Evolutionary conservation across 2,888 invertebrate species (phyloP), one percentile per base, ranked within the genome.

Genomic region (Aromia moschata): DNA sequence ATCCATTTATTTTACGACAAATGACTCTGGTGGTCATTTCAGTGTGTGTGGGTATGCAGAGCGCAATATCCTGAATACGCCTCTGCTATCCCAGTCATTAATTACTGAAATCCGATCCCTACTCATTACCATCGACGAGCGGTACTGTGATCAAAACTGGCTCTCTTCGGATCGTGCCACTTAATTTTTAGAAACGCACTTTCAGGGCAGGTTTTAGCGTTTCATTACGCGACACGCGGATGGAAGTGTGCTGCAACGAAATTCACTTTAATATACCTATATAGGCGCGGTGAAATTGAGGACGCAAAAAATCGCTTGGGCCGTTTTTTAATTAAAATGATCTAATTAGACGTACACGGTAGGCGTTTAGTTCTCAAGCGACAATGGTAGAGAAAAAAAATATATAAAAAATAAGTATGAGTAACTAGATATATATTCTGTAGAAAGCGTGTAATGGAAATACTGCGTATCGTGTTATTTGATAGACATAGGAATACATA

Each of bases 161-260:
- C 53, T n/a, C n/a, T n/a, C 58, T 58, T 56, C 53, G 53, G 56
- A 57, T 45, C 61, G 61, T 64, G 60, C 59, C 63, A 57, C 60
- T 64, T 65, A 55, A 55, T 58, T 57, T 67, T 64, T 56, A 58
- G 60, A 61, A 64, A 64, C 62, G 60, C 62, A 57, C 57, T 66
- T 63, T 61, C 58, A 57, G 56, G 57, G 56, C 54, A 45, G 56
- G 55, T 58, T 59, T 40, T 51, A 25, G n/a, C 64, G 54, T 33
- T 60, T 62, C 57, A 63, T 65, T 58, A 40, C 15, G n/a, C 33
- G n/a, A 14, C 56, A 40, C 15, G n/a, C 33, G n/a, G 25, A 30
- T 31, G 12, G 43, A 5, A 1, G 31, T 16, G 15, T 20, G 45
- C 31, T 15, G 45, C 45, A 10, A 45, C 16, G 45, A 45, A 43